Evolutionary conservation across 2,888 invertebrate genomes (phyloP).

Genomic region (Elgonia sp.): DNA sequence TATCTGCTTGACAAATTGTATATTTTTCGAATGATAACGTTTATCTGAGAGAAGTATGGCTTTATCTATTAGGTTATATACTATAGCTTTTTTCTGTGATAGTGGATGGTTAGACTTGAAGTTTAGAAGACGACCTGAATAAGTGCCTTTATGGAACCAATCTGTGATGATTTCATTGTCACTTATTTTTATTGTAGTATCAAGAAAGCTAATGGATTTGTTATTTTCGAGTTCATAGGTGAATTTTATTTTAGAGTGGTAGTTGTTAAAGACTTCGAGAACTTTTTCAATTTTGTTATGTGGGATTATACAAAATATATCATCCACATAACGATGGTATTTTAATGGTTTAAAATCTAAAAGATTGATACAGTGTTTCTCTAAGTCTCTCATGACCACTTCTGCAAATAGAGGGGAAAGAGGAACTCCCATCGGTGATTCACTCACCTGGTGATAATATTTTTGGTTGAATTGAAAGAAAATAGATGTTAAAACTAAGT

Average conservation of each 20-base stretch:
- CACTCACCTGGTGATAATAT: neutral
- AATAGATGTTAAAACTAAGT: neutral
- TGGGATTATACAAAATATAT: too few relatives aligned
- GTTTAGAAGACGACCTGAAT: conserved; percentile 10
- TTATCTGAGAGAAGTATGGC: conserved; percentile 9
- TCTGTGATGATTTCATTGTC: neutral
- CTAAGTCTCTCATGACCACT: too few relatives aligned
- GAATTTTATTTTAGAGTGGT: conserved; percentile 18
- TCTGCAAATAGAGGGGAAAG: neutral
- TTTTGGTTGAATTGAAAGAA: neutral
- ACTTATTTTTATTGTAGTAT: neutral
- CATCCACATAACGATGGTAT: conserved; percentile 25
- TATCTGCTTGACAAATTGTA: neutral
- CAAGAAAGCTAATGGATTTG: conserved; percentile 17
- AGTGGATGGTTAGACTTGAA: conserved; percentile 14
- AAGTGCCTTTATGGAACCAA: conserved; percentile 29
- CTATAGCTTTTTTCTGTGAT: conserved; percentile 14
- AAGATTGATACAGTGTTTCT: neutral
- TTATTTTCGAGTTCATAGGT: conserved; percentile 35
- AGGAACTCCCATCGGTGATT: neutral
- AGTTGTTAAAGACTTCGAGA: conserved; percentile 1
- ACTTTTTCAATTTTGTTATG: neutral
- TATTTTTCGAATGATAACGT: neutral
- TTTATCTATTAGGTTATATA: conserved; percentile 20
- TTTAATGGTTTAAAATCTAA: neutral